Base-by-base conservation (phyloP, 2,113 vertebrate species). In the Neodontobutis hainanensis region DNA sequence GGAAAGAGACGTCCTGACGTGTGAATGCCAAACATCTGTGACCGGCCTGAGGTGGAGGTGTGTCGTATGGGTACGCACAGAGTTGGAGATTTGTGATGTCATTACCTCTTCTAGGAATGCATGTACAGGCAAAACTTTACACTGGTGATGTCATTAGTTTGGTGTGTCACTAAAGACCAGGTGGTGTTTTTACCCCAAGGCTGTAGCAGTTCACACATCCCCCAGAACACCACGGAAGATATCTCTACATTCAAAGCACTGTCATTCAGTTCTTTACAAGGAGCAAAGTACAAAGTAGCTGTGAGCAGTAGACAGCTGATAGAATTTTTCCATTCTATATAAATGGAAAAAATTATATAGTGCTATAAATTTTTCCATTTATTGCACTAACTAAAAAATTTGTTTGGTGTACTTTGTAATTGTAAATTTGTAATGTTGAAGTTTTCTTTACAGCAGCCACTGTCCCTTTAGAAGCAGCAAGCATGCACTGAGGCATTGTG, bases 401-500 rank as follows among this genome's bases (percentile, higher is more conserved):
- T n/a, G 0, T 15, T 61, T 42, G 49, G 62, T 50, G n/a, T 65
- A 38, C 42, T 36, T 51, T 84, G 27, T 53, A 34, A 19, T 68
- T 83, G 68, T 16, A 32, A 35, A 15, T 53, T 43, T 77, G 32
- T 64, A 64, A 73, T 50, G 67, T 64, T 76, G 71, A 70, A 49
- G 86, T 86, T 82, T 0, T 74, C 80, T 60, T 85, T 66, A 70
- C 67, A 64, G 32, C n/a, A 73, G 63, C 68, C 61, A 69, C 70
- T 81, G 66, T 71, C 61, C 45, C 44, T 48, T n/a, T 70, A n/a
- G 12, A 68, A 66, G 9, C 27, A 43, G 69, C 27, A 66, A 47
- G 42, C 56, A 53, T 69, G 52, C n/a, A 49, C 11, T 64, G 50
- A 15, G 36, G 61, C 48, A 58, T 49, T 70, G n/a, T 70, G 44